Conservation (phyloP, 1,140 invertebrate species). For the Drosophila watanabei region DNA sequence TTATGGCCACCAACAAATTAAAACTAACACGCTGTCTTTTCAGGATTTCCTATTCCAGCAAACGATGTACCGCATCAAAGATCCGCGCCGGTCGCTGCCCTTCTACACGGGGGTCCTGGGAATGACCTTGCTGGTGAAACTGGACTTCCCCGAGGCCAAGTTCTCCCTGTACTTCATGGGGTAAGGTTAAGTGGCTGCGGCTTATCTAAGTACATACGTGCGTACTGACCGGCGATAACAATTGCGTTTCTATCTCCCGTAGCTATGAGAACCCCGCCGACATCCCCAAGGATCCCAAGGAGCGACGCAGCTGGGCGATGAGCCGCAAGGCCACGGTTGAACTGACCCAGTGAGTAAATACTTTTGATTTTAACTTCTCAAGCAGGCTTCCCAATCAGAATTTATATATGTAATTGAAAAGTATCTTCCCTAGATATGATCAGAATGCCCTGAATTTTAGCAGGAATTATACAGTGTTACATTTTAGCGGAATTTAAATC, state of each 20-base stretch:
- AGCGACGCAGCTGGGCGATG: conserved; percentile 92
- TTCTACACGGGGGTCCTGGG: conserved; percentile 97
- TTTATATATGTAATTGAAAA: background rate
- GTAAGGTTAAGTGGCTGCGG: conserved; percentile 37
- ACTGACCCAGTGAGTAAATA: conserved; percentile 93
- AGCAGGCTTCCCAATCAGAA: background rate
- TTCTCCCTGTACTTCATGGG: conserved; percentile 98
- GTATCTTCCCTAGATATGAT: background rate
- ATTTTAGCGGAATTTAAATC: background rate
- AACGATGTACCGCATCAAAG: conserved; percentile 98
- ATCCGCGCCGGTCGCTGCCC: conserved; percentile 93
- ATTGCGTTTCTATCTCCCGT: background rate
- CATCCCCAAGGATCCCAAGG: conserved; percentile 89
- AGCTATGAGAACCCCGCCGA: conserved; percentile 92
- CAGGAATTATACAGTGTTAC: background rate
- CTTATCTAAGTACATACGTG: conserved; percentile 24
- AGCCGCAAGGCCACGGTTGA: conserved; percentile 95
- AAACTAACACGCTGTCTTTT: background rate
- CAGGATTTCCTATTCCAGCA: conserved; percentile 97
- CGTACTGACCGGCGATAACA: conserved; percentile 9
- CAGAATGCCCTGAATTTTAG: background rate
- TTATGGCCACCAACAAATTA: background rate
- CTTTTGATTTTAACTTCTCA: background rate
- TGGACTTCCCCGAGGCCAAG: conserved; percentile 95
- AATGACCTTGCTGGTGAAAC: conserved; percentile 95